Evolutionary conservation across 2,797 vertebrate genomes (phyloP).

Genomic region (Chloroceryle inda): DNA sequence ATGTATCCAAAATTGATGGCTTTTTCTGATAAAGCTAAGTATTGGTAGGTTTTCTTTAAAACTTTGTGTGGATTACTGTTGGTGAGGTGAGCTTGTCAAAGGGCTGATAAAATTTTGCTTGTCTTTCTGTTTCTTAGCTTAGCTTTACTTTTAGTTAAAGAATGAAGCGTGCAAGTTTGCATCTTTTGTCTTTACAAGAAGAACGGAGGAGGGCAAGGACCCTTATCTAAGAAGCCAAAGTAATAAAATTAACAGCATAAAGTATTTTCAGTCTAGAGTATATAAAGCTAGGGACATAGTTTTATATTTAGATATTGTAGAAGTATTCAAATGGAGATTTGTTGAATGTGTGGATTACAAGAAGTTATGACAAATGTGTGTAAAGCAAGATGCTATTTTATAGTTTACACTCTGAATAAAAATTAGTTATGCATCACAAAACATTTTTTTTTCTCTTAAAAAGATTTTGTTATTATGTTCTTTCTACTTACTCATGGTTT

Average conservation of each 20-base stretch:
- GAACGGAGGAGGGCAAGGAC: not conserved
- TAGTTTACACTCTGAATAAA: not conserved
- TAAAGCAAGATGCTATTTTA: not conserved
- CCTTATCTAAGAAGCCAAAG: not conserved
- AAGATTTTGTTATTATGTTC: not conserved
- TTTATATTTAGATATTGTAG: not conserved
- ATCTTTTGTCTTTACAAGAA: not conserved
- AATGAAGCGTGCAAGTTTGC: not conserved
- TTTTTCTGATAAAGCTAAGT: not conserved
- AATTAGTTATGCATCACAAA: not conserved
- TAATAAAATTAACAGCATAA: not conserved
- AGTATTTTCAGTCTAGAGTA: not conserved
- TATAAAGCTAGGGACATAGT: not conserved
- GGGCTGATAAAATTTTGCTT: not conserved
- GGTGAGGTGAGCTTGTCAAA: not conserved
- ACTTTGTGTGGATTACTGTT: not conserved
- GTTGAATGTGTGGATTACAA: not conserved
- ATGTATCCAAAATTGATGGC: not conserved
- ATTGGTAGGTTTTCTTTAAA: not conserved
- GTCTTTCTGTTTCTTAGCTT: not conserved
- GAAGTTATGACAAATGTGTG: not conserved
- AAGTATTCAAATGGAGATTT: not conserved
- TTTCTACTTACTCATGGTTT: not conserved
- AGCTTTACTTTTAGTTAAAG: not conserved
- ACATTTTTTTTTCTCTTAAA: not conserved